Conservation (phyloP, 2,113 vertebrate genomes). For the Gasterosteus aculeatus region DNA sequence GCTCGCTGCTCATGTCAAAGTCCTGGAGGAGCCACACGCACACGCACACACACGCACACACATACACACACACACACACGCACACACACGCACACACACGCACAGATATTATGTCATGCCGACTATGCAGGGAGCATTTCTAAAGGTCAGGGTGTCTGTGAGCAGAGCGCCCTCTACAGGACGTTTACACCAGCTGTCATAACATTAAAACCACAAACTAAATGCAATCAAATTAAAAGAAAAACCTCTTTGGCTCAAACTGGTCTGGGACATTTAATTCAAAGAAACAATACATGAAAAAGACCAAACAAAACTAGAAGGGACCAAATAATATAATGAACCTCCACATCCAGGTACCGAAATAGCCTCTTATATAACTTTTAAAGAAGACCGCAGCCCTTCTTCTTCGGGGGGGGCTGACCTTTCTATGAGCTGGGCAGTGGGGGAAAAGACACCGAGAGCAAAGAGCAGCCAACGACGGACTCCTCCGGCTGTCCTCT, state of each 20-base stretch:
- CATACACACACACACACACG: neutral
- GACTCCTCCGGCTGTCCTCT: slow-evolving; percentile 10
- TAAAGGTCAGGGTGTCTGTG: neutral
- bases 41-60: neutral
- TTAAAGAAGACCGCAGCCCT: slow-evolving; percentile 33
- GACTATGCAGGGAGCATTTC: neutral
- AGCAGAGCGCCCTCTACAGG: slow-evolving; percentile 12
- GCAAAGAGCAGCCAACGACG: slow-evolving; percentile 51
- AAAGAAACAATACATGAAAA: no score
- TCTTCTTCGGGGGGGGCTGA: slow-evolving; percentile 35
- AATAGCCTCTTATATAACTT: slow-evolving; percentile 62
- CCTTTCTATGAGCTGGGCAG: slow-evolving; percentile 50
- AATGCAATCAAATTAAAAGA: neutral
- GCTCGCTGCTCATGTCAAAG: slow-evolving; percentile 92
- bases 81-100: neutral
- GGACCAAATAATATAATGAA: neutral
- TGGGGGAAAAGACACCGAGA: slow-evolving; percentile 39
- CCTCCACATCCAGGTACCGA: slow-evolving; percentile 35
- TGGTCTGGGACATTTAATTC: neutral
- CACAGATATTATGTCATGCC: neutral
- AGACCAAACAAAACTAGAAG: no score
- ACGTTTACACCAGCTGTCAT: neutral
- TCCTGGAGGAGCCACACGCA: slow-evolving; percentile 79
- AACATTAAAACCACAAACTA: neutral
- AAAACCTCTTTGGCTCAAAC: neutral